Evolutionary conservation across 2,797 vertebrate genomes (phyloP).

Genomic region (Gallirallus australis): DNA sequence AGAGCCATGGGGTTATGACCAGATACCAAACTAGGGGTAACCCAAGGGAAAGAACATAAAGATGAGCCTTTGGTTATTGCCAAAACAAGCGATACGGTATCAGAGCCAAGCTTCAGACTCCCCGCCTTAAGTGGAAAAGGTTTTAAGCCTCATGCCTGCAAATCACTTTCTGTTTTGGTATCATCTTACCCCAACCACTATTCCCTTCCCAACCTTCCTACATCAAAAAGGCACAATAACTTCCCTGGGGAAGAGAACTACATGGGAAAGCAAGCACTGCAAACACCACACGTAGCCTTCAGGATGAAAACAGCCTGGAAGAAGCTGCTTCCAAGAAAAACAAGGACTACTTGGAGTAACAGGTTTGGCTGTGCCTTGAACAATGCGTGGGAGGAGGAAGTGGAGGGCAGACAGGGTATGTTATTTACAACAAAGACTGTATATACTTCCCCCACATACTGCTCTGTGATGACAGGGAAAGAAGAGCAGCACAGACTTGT

Average conservation of each 20-base stretch:
- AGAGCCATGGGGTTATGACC: not conserved
- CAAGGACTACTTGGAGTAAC: slow-evolving; percentile 48
- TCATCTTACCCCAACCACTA: not conserved
- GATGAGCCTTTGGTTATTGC: not conserved
- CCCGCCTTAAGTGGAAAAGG: not conserved
- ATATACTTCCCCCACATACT: not conserved
- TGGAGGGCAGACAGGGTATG: not conserved
- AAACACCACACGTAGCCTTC: slow-evolving; percentile 23
- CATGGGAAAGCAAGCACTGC: not conserved
- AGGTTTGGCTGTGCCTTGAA: slow-evolving; percentile 67
- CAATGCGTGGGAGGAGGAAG: slow-evolving; percentile 56
- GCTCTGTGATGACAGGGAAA: not conserved
- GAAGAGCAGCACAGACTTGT: not conserved
- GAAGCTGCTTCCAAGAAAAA: slow-evolving; percentile 66
- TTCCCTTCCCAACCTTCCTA: not conserved
- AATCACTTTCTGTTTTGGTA: not conserved
- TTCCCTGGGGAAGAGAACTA: slow-evolving; percentile 11
- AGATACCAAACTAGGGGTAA: not conserved
- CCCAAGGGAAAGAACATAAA: not conserved
- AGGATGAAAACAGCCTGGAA: slow-evolving; percentile 43
- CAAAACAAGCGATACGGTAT: not conserved
- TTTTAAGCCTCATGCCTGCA: not conserved
- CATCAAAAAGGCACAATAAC: slow-evolving; percentile 13
- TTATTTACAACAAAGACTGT: slow-evolving; percentile 43
- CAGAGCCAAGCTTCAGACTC: not conserved